Conservation (phyloP, 2,797 vertebrate species). For the Dipus sagitta region DNA sequence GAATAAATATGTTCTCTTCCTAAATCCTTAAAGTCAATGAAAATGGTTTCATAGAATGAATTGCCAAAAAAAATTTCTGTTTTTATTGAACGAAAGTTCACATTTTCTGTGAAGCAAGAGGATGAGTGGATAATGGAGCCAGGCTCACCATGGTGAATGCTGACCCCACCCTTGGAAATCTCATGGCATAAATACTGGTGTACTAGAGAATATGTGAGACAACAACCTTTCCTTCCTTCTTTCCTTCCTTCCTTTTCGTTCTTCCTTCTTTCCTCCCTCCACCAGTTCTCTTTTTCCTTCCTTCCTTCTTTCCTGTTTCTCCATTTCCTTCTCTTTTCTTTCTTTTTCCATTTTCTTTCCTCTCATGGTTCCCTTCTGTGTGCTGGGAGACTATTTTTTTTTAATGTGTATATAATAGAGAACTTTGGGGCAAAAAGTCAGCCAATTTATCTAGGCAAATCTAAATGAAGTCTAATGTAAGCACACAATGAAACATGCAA, state of each 20-base stretch:
- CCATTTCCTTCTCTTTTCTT: no score
- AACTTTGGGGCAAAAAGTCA: constrained; percentile 69
- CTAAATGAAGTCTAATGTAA: constrained; percentile 75
- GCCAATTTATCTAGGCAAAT: constrained; percentile 70
- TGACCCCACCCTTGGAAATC: not conserved
- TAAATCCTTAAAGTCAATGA: constrained; percentile 69
- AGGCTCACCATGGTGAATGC: not conserved
- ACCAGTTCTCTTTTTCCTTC: not conserved
- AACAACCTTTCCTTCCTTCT: not conserved
- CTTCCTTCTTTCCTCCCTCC: no score
- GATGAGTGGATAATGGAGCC: not conserved
- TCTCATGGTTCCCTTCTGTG: not conserved
- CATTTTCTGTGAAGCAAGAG: constrained; percentile 57
- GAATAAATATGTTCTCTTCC: constrained; percentile 69
- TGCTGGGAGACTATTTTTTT: constrained; percentile 1
- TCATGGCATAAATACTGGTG: not conserved
- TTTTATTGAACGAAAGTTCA: constrained; percentile 64
- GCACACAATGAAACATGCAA: constrained; percentile 75
- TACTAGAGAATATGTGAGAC: not conserved
- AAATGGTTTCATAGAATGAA: constrained; percentile 69
- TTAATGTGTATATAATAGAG: constrained; percentile 56
- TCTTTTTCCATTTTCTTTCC: not conserved
- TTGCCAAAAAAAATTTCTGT: constrained; percentile 60
- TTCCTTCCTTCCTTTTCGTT: not conserved
- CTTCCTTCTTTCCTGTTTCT: no score